A percentile compares a stretch with the other conserved stretches of the same genome.
Conservation (phyloP, 2,888 invertebrate species). For the Acanthopleura granulata region DNA sequence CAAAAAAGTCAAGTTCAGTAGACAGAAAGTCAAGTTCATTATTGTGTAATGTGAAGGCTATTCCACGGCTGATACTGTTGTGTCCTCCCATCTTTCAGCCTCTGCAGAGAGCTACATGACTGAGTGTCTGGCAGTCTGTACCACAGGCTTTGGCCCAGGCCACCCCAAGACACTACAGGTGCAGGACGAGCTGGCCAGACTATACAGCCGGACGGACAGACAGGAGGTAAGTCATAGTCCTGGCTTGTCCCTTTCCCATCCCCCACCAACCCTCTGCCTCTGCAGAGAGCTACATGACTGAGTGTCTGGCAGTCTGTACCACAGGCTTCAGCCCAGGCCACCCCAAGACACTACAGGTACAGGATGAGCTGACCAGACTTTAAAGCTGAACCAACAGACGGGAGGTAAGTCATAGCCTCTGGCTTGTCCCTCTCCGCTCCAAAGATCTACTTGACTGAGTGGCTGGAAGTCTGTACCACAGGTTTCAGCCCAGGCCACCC, state of each 20-base stretch:
- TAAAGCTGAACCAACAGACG: slow-evolving; percentile 60
- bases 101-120: slow-evolving; percentile 67
- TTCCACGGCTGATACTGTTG: too few species aligned
- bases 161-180: slow-evolving; percentile 62
- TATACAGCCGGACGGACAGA: slow-evolving; percentile 61
- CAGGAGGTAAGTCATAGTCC: slow-evolving; percentile 46
- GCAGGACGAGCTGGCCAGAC: slow-evolving; percentile 65
- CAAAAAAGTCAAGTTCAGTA: too few species aligned
- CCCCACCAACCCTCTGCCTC: slow-evolving; percentile 60
- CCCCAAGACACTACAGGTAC: slow-evolving; percentile 59
- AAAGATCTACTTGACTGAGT: slow-evolving; percentile 66
- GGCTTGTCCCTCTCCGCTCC: slow-evolving; percentile 51
- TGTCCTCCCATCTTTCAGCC: slow-evolving; percentile 34
- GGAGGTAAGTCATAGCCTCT: slow-evolving; percentile 43
- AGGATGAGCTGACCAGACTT: slow-evolving; percentile 65
- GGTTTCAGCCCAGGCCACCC: slow-evolving; percentile 61
- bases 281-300: slow-evolving; percentile 67
- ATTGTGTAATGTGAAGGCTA: too few species aligned
- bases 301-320: slow-evolving; percentile 61
- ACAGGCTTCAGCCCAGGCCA: slow-evolving; percentile 60
- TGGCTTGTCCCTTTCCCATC: too few species aligned
- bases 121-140: slow-evolving; percentile 62
- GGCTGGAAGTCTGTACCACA: slow-evolving; percentile 58
- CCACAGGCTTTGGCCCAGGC: slow-evolving; percentile 57
- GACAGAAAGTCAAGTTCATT: too few species aligned